Evolutionary conservation across 2,888 invertebrate genomes (phyloP).

Genomic region (Alviniconcha strummeri): DNA sequence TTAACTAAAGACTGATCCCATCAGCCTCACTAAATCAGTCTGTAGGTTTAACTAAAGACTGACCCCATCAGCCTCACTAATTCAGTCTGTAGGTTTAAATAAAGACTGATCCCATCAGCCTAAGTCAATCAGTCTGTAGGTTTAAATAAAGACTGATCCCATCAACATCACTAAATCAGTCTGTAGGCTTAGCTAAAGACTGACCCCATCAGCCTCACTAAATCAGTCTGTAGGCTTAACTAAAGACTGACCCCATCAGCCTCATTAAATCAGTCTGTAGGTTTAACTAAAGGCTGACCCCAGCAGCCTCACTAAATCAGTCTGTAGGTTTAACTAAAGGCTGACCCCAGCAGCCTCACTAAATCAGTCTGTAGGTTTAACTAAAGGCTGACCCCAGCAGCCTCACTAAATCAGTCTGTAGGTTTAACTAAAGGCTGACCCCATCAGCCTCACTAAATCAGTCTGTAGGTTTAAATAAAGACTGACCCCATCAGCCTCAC

Average conservation of each 20-base stretch:
- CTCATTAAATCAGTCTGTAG: no score
- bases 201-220: slow-evolving; percentile 20
- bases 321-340: no score
- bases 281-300: no score
- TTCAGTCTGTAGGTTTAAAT: not conserved
- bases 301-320: no score
- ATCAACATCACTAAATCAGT: slow-evolving; percentile 24
- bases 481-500: slow-evolving; percentile 16
- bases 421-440: no score
- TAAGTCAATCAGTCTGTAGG: slow-evolving; percentile 9
- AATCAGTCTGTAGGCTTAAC: not conserved
- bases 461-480: not conserved
- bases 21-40: slow-evolving; percentile 22
- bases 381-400: no score
- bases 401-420: no score
- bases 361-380: not conserved
- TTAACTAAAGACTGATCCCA: not conserved
- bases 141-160: not conserved
- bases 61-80: slow-evolving; percentile 9
- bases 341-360: not conserved
- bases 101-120: slow-evolving; percentile 14
- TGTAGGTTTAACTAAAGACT: not conserved
- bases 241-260: not conserved
- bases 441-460: slow-evolving; percentile 19
- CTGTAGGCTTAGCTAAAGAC: not conserved